phyloP scores from a whole-genome alignment of 2,888 invertebrate genomes.

The Harpalus rufipes region DNA sequence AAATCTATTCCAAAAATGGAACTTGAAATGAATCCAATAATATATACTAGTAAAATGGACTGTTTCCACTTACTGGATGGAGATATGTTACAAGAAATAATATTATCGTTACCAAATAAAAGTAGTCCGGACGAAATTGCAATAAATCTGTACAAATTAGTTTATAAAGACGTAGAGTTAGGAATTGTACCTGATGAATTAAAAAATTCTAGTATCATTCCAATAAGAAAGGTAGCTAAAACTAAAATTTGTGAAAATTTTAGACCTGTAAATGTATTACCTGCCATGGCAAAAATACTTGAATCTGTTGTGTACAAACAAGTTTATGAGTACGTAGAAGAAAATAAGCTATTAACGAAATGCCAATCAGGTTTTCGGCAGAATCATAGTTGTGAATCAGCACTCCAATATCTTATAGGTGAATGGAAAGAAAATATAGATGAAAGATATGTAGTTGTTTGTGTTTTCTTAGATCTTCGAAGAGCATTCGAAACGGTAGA shows the following conservation, averaged over 20 bases:
- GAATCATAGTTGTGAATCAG: too few relatives aligned
- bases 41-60: conserved; percentile 10
- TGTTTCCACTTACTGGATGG: conserved; percentile 14
- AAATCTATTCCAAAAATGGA: conserved; percentile 20
- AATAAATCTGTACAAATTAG: neutral
- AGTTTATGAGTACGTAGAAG: too few relatives aligned
- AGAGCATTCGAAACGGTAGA: too few relatives aligned
- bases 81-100: neutral
- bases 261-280: conserved; percentile 31
- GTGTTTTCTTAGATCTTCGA: too few relatives aligned
- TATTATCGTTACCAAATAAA: conserved; percentile 19
- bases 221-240: conserved; percentile 29
- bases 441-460: too few relatives aligned
- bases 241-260: conserved; percentile 11
- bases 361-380: too few relatives aligned
- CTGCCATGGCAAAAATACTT: too few relatives aligned
- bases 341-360: too few relatives aligned
- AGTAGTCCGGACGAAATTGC: conserved; percentile 10
- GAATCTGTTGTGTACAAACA: too few relatives aligned
- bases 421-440: too few relatives aligned
- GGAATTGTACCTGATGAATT: conserved; percentile 13
- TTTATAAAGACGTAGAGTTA: neutral
- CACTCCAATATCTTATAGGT: too few relatives aligned
- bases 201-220: conserved; percentile 24
- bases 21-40: neutral